Evolutionary conservation across 1,140 invertebrate species (phyloP).

Genomic region (Pseudobourletiella spinata): DNA sequence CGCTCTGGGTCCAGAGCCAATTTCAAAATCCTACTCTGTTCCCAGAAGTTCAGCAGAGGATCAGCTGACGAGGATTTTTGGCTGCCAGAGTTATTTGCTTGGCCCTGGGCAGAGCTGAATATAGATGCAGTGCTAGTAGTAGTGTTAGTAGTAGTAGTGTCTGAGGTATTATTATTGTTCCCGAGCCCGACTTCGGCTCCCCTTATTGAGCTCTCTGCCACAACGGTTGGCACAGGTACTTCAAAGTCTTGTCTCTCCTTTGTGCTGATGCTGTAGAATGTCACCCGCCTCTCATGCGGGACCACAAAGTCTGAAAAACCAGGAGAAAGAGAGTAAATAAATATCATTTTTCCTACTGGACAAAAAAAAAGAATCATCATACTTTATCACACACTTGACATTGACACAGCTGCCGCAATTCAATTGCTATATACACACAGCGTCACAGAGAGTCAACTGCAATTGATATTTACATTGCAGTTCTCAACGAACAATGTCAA

Average conservation of each 20-base stretch:
- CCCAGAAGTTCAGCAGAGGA: neutral
- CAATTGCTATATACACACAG: too few species aligned
- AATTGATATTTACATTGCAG: too few species aligned
- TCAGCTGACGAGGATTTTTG: too few species aligned
- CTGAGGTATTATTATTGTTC: too few species aligned
- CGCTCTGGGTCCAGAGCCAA: slow-evolving; percentile 1
- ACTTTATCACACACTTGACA: neutral
- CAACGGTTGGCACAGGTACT: neutral
- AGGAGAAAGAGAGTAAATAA: neutral
- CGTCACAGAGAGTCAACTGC: too few species aligned
- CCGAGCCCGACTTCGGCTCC: too few species aligned
- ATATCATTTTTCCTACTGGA: too few species aligned
- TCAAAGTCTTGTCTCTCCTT: neutral
- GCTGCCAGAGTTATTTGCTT: neutral
- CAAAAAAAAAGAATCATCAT: too few species aligned
- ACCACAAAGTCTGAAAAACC: slow-evolving; percentile 8
- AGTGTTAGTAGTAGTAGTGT: too few species aligned
- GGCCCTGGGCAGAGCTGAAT: neutral
- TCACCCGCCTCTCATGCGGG: slow-evolving; percentile 1
- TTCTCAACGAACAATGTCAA: too few species aligned
- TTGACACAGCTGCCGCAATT: neutral
- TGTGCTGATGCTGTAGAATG: neutral
- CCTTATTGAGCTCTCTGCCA: neutral
- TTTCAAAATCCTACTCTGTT: neutral
- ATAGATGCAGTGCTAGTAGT: neutral